A percentile compares a stretch with the other conserved stretches of the same genome.
These are phyloP conservation scores for Lucilia sericata DNA, from an alignment of 1,140 invertebrate genomes.

Conservation along the genomic window DNA sequence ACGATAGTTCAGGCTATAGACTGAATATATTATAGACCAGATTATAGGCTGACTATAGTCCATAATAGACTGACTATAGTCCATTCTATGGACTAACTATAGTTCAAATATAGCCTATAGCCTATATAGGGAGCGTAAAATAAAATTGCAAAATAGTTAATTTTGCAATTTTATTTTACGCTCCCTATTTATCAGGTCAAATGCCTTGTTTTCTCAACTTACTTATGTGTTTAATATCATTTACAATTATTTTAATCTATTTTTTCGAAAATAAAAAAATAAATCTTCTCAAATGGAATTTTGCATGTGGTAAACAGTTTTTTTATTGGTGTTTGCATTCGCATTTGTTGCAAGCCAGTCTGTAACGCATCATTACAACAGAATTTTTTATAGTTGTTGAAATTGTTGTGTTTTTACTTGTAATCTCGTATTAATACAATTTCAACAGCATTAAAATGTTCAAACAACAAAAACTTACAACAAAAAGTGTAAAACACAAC, in stretches of 20 bases:
- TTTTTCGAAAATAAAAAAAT: not conserved
- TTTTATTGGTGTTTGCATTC: too few species aligned
- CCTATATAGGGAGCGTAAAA: too few species aligned
- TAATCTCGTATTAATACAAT: slow-evolving; percentile 26
- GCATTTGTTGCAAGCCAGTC: not conserved
- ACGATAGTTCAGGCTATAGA: too few species aligned
- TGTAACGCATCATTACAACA: not conserved
- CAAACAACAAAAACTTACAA: not conserved
- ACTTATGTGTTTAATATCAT: not conserved
- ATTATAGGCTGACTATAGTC: too few species aligned
- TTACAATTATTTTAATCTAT: not conserved
- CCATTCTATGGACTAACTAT: too few species aligned
- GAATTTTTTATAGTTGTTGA: not conserved
- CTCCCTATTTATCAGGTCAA: not conserved
- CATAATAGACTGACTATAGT: too few species aligned
- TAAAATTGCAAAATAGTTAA: too few species aligned
- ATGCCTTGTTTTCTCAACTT: not conserved
- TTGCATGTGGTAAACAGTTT: too few species aligned
- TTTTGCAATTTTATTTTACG: too few species aligned
- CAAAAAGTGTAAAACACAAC: not conserved
- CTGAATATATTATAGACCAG: too few species aligned
- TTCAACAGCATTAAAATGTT: not conserved
- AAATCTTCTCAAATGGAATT: too few species aligned
- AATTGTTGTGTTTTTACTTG: not conserved
- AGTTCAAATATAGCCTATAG: too few species aligned